phyloP scores from a whole-genome alignment of 2,888 invertebrate species.

The Galerucella calmariensis region DNA sequence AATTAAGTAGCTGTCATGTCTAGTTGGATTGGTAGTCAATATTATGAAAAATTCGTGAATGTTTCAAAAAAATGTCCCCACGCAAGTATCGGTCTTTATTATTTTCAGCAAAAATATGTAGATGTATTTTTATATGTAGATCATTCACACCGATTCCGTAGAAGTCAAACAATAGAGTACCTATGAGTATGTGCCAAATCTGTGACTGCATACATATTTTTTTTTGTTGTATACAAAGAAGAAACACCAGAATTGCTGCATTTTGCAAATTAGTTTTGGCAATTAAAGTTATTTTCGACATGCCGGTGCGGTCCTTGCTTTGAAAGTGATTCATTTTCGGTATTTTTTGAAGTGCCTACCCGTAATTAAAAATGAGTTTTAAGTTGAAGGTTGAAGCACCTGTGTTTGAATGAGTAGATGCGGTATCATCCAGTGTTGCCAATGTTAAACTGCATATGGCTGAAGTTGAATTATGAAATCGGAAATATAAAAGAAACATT shows the following conservation, averaged over 20 bases:
- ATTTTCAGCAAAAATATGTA: neutral
- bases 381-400: conserved; percentile 41
- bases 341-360: conserved; percentile 35
- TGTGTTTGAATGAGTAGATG: conserved; percentile 26
- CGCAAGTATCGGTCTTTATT: neutral
- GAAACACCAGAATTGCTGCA: conserved; percentile 22
- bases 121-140: neutral
- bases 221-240: conserved; percentile 1
- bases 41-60: neutral
- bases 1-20: neutral
- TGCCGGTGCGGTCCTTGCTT: conserved; percentile 21
- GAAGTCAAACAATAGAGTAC: conserved; percentile 8
- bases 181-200: conserved; percentile 3
- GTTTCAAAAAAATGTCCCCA: neutral
- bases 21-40: neutral
- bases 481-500: too few relatives aligned
- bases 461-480: too few relatives aligned
- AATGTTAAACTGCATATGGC: neutral
- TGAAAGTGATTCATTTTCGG: conserved; percentile 35
- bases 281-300: conserved; percentile 33
- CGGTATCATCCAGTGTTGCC: neutral
- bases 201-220: conserved; percentile 27
- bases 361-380: conserved; percentile 39
- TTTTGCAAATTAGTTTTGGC: conserved; percentile 36
- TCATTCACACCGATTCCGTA: neutral